Evolutionary conservation across 2,113 vertebrate species (phyloP).

Genomic region (Hystrix cristata): DNA sequence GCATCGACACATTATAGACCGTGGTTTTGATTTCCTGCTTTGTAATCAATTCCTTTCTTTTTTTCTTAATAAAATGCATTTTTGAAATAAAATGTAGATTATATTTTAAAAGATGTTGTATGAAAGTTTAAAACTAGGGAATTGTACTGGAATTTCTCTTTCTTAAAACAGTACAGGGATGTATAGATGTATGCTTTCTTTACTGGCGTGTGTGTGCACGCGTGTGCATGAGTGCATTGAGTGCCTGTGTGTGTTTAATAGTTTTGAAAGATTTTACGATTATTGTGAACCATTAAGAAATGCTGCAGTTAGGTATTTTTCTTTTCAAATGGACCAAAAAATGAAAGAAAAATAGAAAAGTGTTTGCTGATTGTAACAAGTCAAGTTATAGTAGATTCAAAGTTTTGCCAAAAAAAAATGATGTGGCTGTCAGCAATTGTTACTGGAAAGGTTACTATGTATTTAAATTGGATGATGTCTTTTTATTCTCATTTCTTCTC

Average conservation of each 20-base stretch:
- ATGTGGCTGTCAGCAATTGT: background rate
- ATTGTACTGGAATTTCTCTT: conserved; percentile 73
- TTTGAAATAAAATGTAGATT: conserved; percentile 87
- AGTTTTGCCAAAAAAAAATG: conserved; percentile 4
- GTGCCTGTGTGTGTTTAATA: conserved; percentile 79
- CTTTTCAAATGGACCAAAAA: conserved; percentile 1
- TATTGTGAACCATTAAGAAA: conserved; percentile 48
- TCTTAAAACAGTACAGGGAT: conserved; percentile 80
- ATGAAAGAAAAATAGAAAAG: conserved; percentile 22
- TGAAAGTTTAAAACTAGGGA: conserved; percentile 77
- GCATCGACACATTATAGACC: background rate
- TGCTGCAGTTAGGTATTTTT: conserved; percentile 37
- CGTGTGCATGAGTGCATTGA: conserved; percentile 75
- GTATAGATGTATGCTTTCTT: conserved; percentile 77
- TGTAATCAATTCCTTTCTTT: conserved; percentile 79
- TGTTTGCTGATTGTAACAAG: conserved; percentile 16
- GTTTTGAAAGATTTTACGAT: background rate
- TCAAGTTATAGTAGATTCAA: background rate
- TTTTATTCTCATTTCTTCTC: background rate
- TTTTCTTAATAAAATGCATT: conserved; percentile 87
- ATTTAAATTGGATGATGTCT: background rate
- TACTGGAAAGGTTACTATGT: background rate
- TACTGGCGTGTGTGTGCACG: conserved; percentile 76
- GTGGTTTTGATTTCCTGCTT: conserved; percentile 71
- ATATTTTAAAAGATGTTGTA: conserved; percentile 86